Evolutionary conservation across 2,113 vertebrate species (phyloP), one percentile per base, ranked within the genome.

Genomic region (Osmerus eperlanus): DNA sequence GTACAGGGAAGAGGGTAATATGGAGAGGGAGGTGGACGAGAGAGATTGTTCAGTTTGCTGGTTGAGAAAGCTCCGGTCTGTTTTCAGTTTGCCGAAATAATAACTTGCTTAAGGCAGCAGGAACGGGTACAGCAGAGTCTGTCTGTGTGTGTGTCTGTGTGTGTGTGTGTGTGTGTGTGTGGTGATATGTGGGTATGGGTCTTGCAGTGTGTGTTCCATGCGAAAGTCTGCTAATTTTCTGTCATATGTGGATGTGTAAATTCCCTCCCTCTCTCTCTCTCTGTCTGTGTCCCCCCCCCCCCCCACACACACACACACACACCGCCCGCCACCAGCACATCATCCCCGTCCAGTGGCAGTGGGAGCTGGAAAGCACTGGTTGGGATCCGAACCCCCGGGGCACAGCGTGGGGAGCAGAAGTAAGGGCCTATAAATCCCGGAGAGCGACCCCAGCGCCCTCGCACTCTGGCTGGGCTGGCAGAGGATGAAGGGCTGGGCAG

Each of bases 371-470:
- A 95, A 94, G 88, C 89, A 86, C 87, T 91, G 92, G 89, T 91
- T 91, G 90, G 89, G 87, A 92, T 93, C 92, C 91, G 86, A 85
- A 91, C 63, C 70, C 79, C 66, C 68, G 77, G 71, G 63, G 29
- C 72, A 77, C 16, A 14, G 66, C 66, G 67, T 79, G 81, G 80
- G 79, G 77, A 71, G 28, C 70, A 65, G 29, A 75, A 81, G 92
- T 90, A 92, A 91, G 90, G 88, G 91, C 91, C 91, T 89, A 88
- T 92, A 90, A 93, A 94, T 93, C 91, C 89, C 88, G 78, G 91
- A 83, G 81, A 81, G 81, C 72, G 83, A 92, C 92, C 87, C 86
- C 87, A 92, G 87, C 89, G 81, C 82, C 78, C 89, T 90, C 87
- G 88, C 90, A 91, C 93, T 87, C 84, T 88, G 85, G 90, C 85